Percentiles rank a stretch among this genome's conserved stretches.
phyloP scores from a whole-genome alignment of 2,888 invertebrate genomes.

The Cistogaster globosa region DNA sequence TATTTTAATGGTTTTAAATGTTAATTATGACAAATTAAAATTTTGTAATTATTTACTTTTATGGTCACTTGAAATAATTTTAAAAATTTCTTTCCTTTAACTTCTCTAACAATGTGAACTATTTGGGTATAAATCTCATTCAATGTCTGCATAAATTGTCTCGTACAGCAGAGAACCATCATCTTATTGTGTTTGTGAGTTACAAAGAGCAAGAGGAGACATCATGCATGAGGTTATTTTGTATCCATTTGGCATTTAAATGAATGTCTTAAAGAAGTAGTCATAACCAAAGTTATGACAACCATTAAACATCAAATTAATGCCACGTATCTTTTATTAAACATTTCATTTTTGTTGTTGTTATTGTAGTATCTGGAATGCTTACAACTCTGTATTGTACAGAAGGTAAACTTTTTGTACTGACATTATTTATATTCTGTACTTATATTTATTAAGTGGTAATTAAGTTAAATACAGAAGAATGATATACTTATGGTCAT shows the following conservation, averaged over 20 bases:
- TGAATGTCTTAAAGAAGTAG: conserved; percentile 12
- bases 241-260: conserved; percentile 33
- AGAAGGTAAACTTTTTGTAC: neutral
- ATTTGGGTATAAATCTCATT: conserved; percentile 24
- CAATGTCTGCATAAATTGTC: conserved; percentile 54
- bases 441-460: conserved; percentile 69
- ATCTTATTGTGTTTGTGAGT: neutral
- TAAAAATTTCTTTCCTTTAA: conserved; percentile 18
- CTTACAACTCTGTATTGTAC: neutral
- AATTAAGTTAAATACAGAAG: conserved; percentile 67
- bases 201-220: neutral
- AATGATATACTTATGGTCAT: conserved; percentile 56
- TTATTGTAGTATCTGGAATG: conserved; percentile 8
- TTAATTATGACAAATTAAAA: conserved; percentile 56
- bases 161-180: conserved; percentile 5
- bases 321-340: conserved; percentile 29
- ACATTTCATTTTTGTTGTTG: neutral
- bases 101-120: conserved; percentile 7
- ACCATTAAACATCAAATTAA: conserved; percentile 44
- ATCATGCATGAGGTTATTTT: conserved; percentile 8
- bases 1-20: conserved; percentile 39
- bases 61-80: conserved; percentile 44
- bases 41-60: conserved; percentile 43
- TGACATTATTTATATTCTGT: conserved; percentile 55
- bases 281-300: conserved; percentile 52